Conservation (phyloP, 2,888 invertebrate species). For the Drosophila suboccidentalis region DNA sequence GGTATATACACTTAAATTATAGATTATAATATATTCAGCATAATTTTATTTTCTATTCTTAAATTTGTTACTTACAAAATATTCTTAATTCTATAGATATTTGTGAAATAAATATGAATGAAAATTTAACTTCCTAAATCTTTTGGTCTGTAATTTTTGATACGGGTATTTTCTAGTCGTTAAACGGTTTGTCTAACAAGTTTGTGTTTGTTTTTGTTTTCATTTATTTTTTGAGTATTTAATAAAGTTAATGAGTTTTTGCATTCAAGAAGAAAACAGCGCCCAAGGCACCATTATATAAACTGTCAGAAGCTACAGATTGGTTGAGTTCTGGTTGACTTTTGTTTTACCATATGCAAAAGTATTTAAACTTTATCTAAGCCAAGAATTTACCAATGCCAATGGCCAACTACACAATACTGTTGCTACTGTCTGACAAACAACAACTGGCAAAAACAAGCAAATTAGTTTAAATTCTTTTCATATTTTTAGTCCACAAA, state of each 20-base stretch:
- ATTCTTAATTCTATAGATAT: background rate
- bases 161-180: background rate
- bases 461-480: constrained; percentile 32
- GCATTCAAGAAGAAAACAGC: constrained; percentile 6
- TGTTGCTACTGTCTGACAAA: background rate
- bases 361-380: constrained; percentile 16
- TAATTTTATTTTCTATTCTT: background rate
- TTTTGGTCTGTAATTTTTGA: background rate
- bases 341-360: constrained; percentile 4
- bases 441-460: constrained; percentile 2
- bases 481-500: constrained; percentile 16
- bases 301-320: constrained; percentile 8
- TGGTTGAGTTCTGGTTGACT: background rate
- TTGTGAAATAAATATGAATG: too few species aligned
- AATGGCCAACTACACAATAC: background rate
- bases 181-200: too few species aligned
- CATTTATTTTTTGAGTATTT: constrained; percentile 13
- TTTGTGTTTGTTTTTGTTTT: constrained; percentile 3
- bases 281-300: background rate
- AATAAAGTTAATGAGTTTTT: constrained; percentile 49
- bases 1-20: background rate
- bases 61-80: background rate
- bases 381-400: background rate
- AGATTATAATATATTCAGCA: background rate
- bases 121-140: too few species aligned